Conservation (phyloP, 2,888 invertebrate species). For the Antheraea yamamai region DNA sequence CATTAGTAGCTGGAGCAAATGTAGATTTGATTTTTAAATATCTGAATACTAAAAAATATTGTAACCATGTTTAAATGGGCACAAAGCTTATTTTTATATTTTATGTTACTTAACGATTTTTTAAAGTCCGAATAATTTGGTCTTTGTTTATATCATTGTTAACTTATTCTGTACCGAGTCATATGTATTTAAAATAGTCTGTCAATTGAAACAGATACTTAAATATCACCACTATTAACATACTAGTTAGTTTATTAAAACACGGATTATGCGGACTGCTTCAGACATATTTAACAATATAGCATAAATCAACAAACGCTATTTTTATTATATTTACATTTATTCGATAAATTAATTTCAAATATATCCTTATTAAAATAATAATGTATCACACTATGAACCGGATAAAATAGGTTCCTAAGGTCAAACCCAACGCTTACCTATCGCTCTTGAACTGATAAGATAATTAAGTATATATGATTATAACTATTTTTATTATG, state of each 20-base stretch:
- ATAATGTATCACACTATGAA: background rate
- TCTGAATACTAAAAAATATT: no score
- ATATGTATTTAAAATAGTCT: no score
- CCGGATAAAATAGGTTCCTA: background rate
- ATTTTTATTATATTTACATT: background rate
- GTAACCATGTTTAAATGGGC: no score
- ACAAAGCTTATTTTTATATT: no score
- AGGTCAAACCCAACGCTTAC: slow-evolving; percentile 12
- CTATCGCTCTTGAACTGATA: slow-evolving; percentile 15
- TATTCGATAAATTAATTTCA: background rate
- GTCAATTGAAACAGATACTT: no score
- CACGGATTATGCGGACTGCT: background rate
- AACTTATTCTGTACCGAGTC: no score
- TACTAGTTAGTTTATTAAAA: background rate
- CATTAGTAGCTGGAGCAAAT: no score
- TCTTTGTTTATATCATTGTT: no score
- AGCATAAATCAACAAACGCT: background rate
- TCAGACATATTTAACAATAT: background rate
- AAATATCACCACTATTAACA: no score
- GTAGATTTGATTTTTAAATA: no score
- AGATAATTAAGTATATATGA: background rate
- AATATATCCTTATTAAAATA: background rate
- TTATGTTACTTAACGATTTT: no score
- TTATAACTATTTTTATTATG: background rate
- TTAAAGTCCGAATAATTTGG: no score